Evolutionary conservation across 2,797 vertebrate genomes (phyloP), one percentile per base, ranked within the genome.

Genomic region (Microctenopoma stevenorrisi): DNA sequence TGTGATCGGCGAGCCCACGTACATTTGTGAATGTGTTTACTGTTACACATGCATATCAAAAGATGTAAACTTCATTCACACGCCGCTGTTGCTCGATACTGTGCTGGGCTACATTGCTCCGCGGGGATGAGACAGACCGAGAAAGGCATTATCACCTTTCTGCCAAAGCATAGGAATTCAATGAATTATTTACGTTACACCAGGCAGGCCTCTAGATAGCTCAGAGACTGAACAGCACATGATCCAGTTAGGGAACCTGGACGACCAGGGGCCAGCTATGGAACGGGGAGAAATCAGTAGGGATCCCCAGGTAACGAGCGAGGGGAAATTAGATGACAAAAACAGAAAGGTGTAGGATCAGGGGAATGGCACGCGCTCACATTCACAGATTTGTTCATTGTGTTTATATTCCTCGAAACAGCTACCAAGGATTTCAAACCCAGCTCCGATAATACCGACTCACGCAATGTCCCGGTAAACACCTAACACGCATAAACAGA

Each of bases 101-200:
- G 67, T 46, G 15, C 67, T 50, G 82, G 61, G 82, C 76, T 76
- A 66, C 53, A 2, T 73, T 8, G 72, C 75, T 87, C 88, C 87
- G 76, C 14, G 3, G 86, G 87, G 88, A 92, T 49, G 62, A 65
- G 62, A 77, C 79, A 83, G 79, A 85, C 70, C 69, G 74, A 86
- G 84, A 86, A 87, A 93, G 82, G 86, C 88, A 92, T 94, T 91
- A 92, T 92, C 92, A 90, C 92, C 90, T 93, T 87, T 87, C 88
- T 88, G 81, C 75, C 80, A 84, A 87, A 87, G 84, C 76, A 77
- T 68, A 84, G 73, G 82, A 89, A 91, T 86, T 74, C 79, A 89
- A 89, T 89, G 82, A 90, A 92, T 89, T 91, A 92, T 91, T 93
- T 91, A 90, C 84, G 63, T 85, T 85, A 74, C 72, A 76, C 74